Evolutionary conservation across 2,888 invertebrate species (phyloP).

Genomic region (Augiades crinisus): DNA sequence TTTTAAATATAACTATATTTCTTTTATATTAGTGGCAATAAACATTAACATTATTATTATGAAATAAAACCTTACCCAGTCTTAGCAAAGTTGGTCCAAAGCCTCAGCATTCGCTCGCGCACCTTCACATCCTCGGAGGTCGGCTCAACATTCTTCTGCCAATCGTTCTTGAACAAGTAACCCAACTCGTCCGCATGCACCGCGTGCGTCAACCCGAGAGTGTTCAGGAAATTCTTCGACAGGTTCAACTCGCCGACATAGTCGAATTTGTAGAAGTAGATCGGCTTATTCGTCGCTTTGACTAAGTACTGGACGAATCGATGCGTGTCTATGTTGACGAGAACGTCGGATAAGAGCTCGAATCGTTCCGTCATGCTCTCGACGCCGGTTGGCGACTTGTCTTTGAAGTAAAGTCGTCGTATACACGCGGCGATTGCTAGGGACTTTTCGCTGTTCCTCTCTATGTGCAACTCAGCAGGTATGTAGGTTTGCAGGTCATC

Average conservation of each 20-base stretch:
- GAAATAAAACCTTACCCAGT: slow-evolving; percentile 68
- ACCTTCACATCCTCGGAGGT: slow-evolving; percentile 59
- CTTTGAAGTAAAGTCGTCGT: slow-evolving; percentile 58
- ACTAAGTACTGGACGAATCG: slow-evolving; percentile 62
- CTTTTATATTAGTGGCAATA: no score
- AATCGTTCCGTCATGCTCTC: slow-evolving; percentile 54
- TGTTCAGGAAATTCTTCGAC: slow-evolving; percentile 39
- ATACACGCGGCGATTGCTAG: slow-evolving; percentile 52
- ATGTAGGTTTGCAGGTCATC: slow-evolving; percentile 61
- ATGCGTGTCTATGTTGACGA: slow-evolving; percentile 53
- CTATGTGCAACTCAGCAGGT: slow-evolving; percentile 54
- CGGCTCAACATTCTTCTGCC: slow-evolving; percentile 52
- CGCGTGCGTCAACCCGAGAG: slow-evolving; percentile 46
- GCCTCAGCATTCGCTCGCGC: slow-evolving; percentile 63
- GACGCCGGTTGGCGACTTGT: slow-evolving; percentile 39
- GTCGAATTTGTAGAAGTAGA: slow-evolving; percentile 68
- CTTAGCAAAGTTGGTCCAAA: slow-evolving; percentile 77
- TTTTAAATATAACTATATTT: no score
- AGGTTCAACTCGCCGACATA: slow-evolving; percentile 64
- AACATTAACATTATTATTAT: no score
- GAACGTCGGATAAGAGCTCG: slow-evolving; percentile 55
- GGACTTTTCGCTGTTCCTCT: slow-evolving; percentile 51
- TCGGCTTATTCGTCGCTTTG: slow-evolving; percentile 57
- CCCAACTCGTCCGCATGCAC: slow-evolving; percentile 65
- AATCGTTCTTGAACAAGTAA: slow-evolving; percentile 61